Conservation (phyloP, 2,113 vertebrate species). For the Origma solitaria region DNA sequence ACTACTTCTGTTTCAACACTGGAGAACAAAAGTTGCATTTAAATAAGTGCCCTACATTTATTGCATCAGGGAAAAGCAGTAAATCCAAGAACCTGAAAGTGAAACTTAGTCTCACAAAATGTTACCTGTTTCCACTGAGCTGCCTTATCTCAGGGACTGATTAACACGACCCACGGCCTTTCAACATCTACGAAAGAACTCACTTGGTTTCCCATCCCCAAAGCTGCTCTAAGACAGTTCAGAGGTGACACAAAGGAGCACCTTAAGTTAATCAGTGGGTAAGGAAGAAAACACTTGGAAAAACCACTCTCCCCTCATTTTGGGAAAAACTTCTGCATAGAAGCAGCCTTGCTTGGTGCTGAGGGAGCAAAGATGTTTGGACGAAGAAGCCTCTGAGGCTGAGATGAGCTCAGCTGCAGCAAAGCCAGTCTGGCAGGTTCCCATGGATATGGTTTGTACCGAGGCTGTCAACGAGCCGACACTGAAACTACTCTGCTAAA, state of each 20-base stretch:
- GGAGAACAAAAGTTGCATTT: background rate
- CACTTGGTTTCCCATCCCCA: background rate
- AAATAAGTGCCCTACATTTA: background rate
- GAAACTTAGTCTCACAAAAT: background rate
- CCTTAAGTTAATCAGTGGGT: background rate
- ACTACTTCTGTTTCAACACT: background rate
- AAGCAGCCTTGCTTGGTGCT: background rate
- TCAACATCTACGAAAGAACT: background rate
- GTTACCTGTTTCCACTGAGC: background rate
- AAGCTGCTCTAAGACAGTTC: background rate
- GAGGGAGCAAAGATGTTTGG: background rate
- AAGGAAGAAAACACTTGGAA: background rate
- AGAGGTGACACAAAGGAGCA: background rate
- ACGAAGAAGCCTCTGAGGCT: background rate
- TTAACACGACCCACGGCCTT: background rate
- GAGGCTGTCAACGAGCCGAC: background rate
- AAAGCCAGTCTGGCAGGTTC: background rate
- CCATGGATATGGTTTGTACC: background rate
- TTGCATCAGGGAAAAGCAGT: background rate
- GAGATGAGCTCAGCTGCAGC: background rate
- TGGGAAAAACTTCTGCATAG: background rate
- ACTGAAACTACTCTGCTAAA: background rate
- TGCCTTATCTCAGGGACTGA: background rate
- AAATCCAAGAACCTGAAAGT: background rate
- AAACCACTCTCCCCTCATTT: background rate